Evolutionary conservation across 2,797 vertebrate genomes (phyloP).

Genomic region (Eptatretus atami): DNA sequence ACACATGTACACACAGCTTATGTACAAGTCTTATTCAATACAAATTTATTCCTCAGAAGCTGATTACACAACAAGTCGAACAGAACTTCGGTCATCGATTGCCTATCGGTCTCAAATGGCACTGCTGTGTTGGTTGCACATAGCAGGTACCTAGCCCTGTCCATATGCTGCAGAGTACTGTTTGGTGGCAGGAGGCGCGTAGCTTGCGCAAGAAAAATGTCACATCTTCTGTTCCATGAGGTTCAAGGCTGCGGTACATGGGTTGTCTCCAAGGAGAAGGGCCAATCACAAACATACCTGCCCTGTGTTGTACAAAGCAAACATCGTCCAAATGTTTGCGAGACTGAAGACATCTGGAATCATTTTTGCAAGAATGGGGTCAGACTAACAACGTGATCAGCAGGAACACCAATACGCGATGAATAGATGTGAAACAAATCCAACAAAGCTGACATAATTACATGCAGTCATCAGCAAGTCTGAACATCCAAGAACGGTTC

Average conservation of each 20-base stretch:
- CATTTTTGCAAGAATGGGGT: too few relatives aligned
- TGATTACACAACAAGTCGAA: too few relatives aligned
- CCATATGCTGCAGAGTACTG: slow-evolving; percentile 53
- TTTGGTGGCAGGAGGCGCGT: slow-evolving; percentile 38
- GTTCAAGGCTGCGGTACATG: slow-evolving; percentile 35
- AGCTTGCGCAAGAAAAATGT: slow-evolving; percentile 36
- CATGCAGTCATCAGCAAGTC: too few relatives aligned
- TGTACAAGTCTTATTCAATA: too few relatives aligned
- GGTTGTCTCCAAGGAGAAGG: slow-evolving; percentile 62
- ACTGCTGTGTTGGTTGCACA: not conserved
- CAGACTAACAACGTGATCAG: too few relatives aligned
- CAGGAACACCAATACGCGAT: not conserved
- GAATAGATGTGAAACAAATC: slow-evolving; percentile 6
- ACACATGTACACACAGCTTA: too few relatives aligned
- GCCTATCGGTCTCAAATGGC: too few relatives aligned
- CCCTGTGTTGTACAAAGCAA: slow-evolving; percentile 18
- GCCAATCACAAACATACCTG: slow-evolving; percentile 72
- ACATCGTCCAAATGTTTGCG: too few relatives aligned
- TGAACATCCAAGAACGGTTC: too few relatives aligned
- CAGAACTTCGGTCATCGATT: too few relatives aligned
- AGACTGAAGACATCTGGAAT: too few relatives aligned
- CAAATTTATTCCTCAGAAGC: too few relatives aligned
- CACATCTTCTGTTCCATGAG: slow-evolving; percentile 36
- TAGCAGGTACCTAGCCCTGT: slow-evolving; percentile 51
- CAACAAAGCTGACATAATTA: not conserved